Percentiles rank a stretch among this genome's conserved stretches.
phyloP scores from a whole-genome alignment of 1,140 invertebrate species.

The Babylonia areolata region DNA sequence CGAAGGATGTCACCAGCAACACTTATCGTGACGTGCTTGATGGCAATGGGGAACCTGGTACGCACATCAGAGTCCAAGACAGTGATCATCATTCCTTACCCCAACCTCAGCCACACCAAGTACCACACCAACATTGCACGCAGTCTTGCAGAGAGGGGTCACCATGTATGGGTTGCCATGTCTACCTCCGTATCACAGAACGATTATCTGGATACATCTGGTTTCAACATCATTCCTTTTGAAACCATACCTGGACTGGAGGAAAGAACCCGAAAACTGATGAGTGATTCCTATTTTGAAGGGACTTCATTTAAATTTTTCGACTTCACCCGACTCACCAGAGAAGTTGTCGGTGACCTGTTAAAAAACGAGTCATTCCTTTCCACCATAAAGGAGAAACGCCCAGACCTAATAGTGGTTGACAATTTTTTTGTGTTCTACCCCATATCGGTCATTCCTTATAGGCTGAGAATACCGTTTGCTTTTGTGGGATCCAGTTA shows the following conservation, averaged over 20 bases:
- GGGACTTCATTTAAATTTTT: neutral
- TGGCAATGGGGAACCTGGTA: too few relatives aligned
- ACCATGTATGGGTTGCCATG: neutral
- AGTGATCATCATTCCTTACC: neutral
- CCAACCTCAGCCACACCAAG: neutral
- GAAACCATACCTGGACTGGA: neutral
- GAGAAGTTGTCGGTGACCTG: neutral
- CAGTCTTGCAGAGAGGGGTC: neutral
- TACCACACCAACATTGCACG: neutral
- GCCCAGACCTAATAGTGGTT: neutral
- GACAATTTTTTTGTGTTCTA: neutral
- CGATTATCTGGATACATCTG: conserved; percentile 61
- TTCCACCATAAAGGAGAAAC: neutral
- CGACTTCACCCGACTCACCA: neutral
- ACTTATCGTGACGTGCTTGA: too few relatives aligned
- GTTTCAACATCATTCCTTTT: neutral
- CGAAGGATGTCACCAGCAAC: too few relatives aligned
- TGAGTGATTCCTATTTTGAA: neutral
- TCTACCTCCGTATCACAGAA: conserved; percentile 59
- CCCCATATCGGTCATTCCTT: neutral
- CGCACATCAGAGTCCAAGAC: neutral
- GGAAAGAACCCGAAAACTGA: neutral
- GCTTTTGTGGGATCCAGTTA: neutral
- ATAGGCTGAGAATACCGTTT: neutral
- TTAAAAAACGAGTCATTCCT: neutral